phyloP scores from a whole-genome alignment of 2,888 invertebrate genomes.

The Theodoxus fluviatilis region DNA sequence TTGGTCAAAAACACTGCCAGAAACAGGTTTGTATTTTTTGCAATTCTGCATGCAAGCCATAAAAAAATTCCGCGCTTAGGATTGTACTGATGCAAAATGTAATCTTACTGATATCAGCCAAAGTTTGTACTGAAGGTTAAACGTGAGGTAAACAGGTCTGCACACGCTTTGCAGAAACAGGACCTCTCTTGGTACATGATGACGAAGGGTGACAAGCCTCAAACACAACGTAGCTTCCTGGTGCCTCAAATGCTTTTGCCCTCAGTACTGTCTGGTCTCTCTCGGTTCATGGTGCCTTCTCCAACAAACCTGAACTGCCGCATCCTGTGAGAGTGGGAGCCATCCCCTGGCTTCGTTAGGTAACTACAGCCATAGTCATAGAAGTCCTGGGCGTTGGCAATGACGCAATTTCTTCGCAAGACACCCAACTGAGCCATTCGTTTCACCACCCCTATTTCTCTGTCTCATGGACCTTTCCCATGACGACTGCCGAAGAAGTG shows the following conservation, averaged over 20 bases:
- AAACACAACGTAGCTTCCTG: not conserved
- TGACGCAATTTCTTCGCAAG: not conserved
- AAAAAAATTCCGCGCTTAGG: no score
- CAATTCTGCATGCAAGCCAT: no score
- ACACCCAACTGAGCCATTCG: not conserved
- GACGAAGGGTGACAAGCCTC: not conserved
- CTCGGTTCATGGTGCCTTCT: not conserved
- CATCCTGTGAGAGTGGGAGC: not conserved
- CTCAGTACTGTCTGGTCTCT: not conserved
- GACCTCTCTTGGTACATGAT: not conserved
- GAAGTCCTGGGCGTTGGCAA: slow-evolving; percentile 10
- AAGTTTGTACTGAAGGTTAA: no score
- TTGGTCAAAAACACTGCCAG: no score
- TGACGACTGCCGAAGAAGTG: slow-evolving; percentile 14
- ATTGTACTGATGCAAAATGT: no score
- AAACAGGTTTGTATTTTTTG: no score
- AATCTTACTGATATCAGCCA: no score
- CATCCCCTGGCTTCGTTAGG: not conserved
- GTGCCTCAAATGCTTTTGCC: not conserved
- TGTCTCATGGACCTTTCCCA: slow-evolving; percentile 17
- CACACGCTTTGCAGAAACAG: slow-evolving; percentile 4
- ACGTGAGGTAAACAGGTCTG: no score
- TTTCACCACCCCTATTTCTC: not conserved
- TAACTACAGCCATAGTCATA: not conserved
- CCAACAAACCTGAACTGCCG: not conserved